Evolutionary conservation across 2,113 vertebrate species (phyloP).

Genomic region (Brachypteracias leptosomus): DNA sequence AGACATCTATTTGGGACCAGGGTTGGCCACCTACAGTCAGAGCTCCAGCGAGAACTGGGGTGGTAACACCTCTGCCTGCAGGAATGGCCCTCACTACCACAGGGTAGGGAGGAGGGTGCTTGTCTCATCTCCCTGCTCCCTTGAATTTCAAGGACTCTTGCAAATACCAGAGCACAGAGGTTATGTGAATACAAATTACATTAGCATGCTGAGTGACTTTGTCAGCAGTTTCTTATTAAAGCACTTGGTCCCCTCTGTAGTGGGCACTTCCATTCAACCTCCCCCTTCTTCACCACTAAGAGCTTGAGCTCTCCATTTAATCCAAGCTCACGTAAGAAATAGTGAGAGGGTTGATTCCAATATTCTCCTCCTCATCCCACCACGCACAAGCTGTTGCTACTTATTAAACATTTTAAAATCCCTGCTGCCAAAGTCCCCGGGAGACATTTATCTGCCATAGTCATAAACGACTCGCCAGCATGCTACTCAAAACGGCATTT

Average conservation of each 20-base stretch:
- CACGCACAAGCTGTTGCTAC: slow-evolving; percentile 63
- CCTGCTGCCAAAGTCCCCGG: slow-evolving; percentile 54
- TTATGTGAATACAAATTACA: slow-evolving; percentile 55
- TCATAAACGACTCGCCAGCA: slow-evolving; percentile 56
- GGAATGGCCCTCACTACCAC: background rate
- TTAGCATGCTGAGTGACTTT: slow-evolving; percentile 27
- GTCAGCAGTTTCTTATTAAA: slow-evolving; percentile 60
- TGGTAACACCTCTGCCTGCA: background rate
- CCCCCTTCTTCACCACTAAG: background rate
- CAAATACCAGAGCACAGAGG: slow-evolving; percentile 42
- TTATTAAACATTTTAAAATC: slow-evolving; percentile 62
- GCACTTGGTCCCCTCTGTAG: slow-evolving; percentile 7
- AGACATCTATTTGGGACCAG: background rate
- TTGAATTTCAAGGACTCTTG: slow-evolving; percentile 62
- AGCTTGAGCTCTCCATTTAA: background rate
- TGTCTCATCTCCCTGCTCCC: slow-evolving; percentile 24
- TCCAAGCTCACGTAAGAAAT: background rate
- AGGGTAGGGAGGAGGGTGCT: background rate
- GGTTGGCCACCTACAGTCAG: background rate
- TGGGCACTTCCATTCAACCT: slow-evolving; percentile 22
- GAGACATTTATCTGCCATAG: slow-evolving; percentile 61
- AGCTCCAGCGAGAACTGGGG: background rate
- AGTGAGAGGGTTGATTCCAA: slow-evolving; percentile 30
- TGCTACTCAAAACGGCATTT: slow-evolving; percentile 50
- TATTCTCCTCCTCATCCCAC: slow-evolving; percentile 34